phyloP scores from a whole-genome alignment of 2,797 vertebrate genomes.

The Chelon labrosus region DNA sequence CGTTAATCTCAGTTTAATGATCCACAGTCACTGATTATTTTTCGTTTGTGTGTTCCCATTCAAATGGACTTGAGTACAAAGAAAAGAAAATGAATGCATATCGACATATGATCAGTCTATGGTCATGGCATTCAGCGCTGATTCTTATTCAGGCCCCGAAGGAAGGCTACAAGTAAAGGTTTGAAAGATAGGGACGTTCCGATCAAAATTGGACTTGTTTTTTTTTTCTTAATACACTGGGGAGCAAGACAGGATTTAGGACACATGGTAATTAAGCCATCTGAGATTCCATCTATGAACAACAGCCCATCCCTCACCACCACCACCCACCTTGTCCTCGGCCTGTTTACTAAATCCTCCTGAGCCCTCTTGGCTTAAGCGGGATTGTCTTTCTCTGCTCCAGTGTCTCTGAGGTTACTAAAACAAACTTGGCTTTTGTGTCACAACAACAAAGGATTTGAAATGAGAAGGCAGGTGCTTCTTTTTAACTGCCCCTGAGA shows the following conservation, averaged over 20 bases:
- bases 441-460: slow-evolving; percentile 67
- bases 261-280: slow-evolving; percentile 70
- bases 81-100: neutral
- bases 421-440: slow-evolving; percentile 63
- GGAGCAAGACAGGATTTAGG: slow-evolving; percentile 64
- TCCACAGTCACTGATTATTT: no score
- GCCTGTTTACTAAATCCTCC: slow-evolving; percentile 62
- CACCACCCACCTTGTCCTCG: slow-evolving; percentile 25
- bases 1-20: no score
- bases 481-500: slow-evolving; percentile 47
- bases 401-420: slow-evolving; percentile 52
- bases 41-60: no score
- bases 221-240: slow-evolving; percentile 56
- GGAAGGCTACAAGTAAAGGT: slow-evolving; percentile 5
- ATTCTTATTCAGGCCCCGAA: no score
- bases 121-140: no score
- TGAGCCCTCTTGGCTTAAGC: slow-evolving; percentile 58
- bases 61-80: neutral
- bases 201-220: slow-evolving; percentile 61
- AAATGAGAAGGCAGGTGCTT: slow-evolving; percentile 42
- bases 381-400: slow-evolving; percentile 65
- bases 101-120: no score
- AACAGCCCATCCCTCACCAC: no score
- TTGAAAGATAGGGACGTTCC: slow-evolving; percentile 36
- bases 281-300: slow-evolving; percentile 56